A percentile compares a stretch with the other conserved stretches of the same genome.
Conservation (phyloP, 2,113 vertebrate genomes). For the Charina bottae region DNA sequence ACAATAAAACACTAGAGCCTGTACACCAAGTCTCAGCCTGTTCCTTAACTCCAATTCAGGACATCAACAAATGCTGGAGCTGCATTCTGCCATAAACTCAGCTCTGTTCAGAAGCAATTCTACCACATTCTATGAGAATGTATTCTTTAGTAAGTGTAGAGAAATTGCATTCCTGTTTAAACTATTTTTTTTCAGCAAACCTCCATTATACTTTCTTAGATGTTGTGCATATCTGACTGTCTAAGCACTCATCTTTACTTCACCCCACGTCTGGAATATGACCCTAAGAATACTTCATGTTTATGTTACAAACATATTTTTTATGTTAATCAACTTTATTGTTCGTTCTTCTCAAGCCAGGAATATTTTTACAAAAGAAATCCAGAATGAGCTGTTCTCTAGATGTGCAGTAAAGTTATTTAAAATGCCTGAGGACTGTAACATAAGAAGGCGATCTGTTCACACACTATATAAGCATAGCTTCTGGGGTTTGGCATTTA, state of each 20-base stretch:
- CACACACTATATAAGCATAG: slow-evolving; percentile 55
- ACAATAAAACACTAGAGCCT: no score
- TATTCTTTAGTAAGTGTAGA: background rate
- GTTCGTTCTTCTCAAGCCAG: slow-evolving; percentile 66
- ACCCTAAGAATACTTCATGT: slow-evolving; percentile 57
- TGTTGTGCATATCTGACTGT: background rate
- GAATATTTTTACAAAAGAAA: slow-evolving; percentile 66
- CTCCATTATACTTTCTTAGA: background rate
- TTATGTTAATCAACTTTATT: slow-evolving; percentile 50
- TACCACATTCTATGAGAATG: background rate
- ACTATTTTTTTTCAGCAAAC: background rate
- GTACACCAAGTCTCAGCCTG: no score
- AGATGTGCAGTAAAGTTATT: slow-evolving; percentile 73
- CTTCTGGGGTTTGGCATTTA: slow-evolving; percentile 70
- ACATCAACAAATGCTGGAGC: background rate
- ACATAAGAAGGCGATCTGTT: slow-evolving; percentile 73
- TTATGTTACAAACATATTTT: slow-evolving; percentile 60
- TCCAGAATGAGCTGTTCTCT: slow-evolving; percentile 72
- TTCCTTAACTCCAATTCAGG: no score
- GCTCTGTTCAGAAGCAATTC: background rate
- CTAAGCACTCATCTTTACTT: slow-evolving; percentile 6
- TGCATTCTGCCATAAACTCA: background rate
- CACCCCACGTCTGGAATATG: slow-evolving; percentile 25
- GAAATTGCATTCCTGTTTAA: background rate
- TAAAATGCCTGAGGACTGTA: slow-evolving; percentile 76